Percentiles rank a stretch among this genome's conserved stretches.
phyloP scores from a whole-genome alignment of 1,140 invertebrate genomes.

The Drosophila rhopaloa region DNA sequence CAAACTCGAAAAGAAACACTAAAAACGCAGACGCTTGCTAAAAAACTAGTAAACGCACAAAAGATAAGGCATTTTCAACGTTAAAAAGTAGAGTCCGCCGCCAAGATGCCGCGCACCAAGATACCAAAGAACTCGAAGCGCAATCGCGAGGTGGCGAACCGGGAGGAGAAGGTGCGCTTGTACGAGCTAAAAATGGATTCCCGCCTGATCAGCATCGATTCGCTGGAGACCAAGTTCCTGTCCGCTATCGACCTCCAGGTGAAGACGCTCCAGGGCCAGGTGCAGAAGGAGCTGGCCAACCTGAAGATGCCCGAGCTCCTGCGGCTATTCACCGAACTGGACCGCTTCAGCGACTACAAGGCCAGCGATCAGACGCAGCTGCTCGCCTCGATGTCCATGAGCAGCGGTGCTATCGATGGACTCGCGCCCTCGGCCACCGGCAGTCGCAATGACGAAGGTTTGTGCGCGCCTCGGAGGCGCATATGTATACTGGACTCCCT shows the following conservation, averaged over 20 bases:
- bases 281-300: slow-evolving; percentile 59
- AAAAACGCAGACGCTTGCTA: slow-evolving; percentile 23
- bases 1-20: slow-evolving; percentile 54
- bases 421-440: slow-evolving; percentile 2
- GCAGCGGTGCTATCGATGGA: slow-evolving; percentile 38
- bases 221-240: slow-evolving; percentile 43
- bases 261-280: slow-evolving; percentile 25
- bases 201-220: slow-evolving; percentile 54
- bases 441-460: slow-evolving; percentile 80
- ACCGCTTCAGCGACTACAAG: slow-evolving; percentile 56
- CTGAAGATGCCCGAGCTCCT: slow-evolving; percentile 61
- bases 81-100: not conserved
- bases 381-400: slow-evolving; percentile 54
- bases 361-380: slow-evolving; percentile 68
- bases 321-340: slow-evolving; percentile 31
- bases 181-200: slow-evolving; percentile 74
- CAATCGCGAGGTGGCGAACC: slow-evolving; percentile 74
- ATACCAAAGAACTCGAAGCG: slow-evolving; percentile 78
- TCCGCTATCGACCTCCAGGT: slow-evolving; percentile 42
- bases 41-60: not conserved
- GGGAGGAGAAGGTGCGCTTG: slow-evolving; percentile 74
- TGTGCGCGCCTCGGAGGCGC: not conserved
- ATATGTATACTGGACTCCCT: not conserved
- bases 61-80: not conserved
- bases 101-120: slow-evolving; percentile 79